A percentile compares a stretch with the other conserved stretches of the same genome.
These are phyloP conservation scores for Macaca mulatta DNA, from an alignment of 2,113 vertebrate genomes.

Conservation along the genomic window DNA sequence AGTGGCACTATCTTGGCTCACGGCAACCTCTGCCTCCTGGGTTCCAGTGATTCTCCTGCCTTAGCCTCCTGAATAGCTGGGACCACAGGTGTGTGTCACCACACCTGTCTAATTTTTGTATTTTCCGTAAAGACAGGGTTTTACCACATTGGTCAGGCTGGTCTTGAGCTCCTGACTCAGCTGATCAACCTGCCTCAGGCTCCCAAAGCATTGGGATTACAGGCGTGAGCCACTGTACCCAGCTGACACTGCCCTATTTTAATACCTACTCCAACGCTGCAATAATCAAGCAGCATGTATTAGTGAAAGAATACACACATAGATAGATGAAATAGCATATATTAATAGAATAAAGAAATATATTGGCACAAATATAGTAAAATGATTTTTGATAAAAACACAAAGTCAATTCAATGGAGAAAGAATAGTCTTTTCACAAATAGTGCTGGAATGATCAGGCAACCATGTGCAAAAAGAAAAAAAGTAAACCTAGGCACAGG, in stretches of 20 bases:
- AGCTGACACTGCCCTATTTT: not conserved
- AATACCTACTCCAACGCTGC: not conserved
- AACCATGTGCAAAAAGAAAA: not conserved
- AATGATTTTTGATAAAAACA: not conserved
- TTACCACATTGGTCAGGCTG: too few relatives aligned
- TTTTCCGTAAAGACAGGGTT: too few relatives aligned
- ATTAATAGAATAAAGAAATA: not conserved
- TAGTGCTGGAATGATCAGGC: not conserved
- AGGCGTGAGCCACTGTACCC: too few relatives aligned
- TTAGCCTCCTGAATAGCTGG: too few relatives aligned
- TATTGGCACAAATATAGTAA: not conserved
- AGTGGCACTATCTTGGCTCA: too few relatives aligned
- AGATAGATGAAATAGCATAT: not conserved
- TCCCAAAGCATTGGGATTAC: too few relatives aligned
- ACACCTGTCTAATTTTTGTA: too few relatives aligned
- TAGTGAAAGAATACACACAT: not conserved
- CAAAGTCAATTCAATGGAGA: not conserved
- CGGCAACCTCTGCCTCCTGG: too few relatives aligned
- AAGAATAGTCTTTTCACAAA: not conserved
- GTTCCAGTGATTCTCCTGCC: too few relatives aligned
- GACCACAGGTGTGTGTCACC: too few relatives aligned
- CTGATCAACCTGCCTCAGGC: too few relatives aligned
- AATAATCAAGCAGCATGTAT: not conserved
- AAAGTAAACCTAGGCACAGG: not conserved
- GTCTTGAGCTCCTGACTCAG: too few relatives aligned